Evolutionary conservation across 1,140 invertebrate genomes (phyloP), one percentile per base, ranked within the genome.

Genomic region (Formica selysi): DNA sequence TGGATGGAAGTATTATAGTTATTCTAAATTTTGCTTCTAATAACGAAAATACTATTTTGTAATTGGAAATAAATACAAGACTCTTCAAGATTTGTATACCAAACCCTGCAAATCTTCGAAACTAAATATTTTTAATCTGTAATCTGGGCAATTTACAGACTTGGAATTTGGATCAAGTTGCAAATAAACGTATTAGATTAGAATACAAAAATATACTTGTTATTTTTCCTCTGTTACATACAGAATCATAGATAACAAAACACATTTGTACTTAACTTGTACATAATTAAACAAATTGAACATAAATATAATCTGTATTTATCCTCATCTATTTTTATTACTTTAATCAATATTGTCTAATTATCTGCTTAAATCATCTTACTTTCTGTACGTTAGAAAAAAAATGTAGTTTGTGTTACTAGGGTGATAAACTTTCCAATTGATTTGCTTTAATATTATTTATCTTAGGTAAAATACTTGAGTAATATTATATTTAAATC

Each of bases 161-260:
- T 29, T 76, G 59, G 59, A 44, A 48, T 32, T 44, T 76, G 3
- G 10, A 76, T 0, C 38, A 76, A 76, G n/a, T 76, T 13, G 38
- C 38, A 3, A 48, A 64, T 76, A 76, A 76, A 32, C 64, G 4
- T 76, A 4, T 76, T 48, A 76, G n/a, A 76, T 32, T 76, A n/a
- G 44, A 78, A n/a, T 48, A 38, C 11, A 78, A 78, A 48, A 32
- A 78, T n/a, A 48, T 0, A n/a, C 29, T 32, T 2, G n/a, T 78
- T 32, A 22, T 64, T 78, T 78, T 78, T 64, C 41, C 19, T 32
- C 7, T 78, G 8, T 48, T 78, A 57, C 59, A 78, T 48, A 3
- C 59, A 44, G 2, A 62, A 76, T 76, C 0, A 76, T 62, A 73
- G 6, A 57, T 8, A 29, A 29, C 26, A 29, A 29, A n/a, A n/a